phyloP scores from a whole-genome alignment of 2,888 invertebrate genomes.

The Meteorus colon region DNA sequence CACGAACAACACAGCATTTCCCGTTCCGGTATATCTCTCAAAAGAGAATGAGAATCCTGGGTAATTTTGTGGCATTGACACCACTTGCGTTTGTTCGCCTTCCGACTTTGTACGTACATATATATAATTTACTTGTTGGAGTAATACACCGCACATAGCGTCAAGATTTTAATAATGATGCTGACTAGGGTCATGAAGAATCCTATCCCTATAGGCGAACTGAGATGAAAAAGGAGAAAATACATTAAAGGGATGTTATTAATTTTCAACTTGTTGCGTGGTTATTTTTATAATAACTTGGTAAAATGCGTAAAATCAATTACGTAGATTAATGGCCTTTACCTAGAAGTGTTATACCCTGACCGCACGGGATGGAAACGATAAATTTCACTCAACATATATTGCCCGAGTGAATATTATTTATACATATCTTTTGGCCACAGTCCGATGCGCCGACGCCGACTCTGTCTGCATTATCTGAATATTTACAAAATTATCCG shows the following conservation, averaged over 20 bases:
- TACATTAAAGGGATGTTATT: constrained; percentile 24
- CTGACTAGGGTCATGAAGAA: background rate
- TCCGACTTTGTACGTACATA: constrained; percentile 44
- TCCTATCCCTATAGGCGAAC: too few relatives aligned
- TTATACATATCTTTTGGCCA: constrained; percentile 21
- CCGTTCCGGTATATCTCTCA: constrained; percentile 54
- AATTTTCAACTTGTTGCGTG: constrained; percentile 15
- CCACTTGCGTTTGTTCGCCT: constrained; percentile 52
- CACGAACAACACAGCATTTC: constrained; percentile 55
- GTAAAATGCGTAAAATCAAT: constrained; percentile 37
- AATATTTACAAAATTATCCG: constrained; percentile 26
- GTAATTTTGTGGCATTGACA: constrained; percentile 67
- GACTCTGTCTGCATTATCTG: constrained; percentile 25
- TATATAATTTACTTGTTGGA: constrained; percentile 32
- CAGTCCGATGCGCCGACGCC: constrained; percentile 38
- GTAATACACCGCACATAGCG: background rate
- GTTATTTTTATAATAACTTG: constrained; percentile 34
- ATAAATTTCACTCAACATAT: constrained; percentile 34
- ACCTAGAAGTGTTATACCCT: background rate
- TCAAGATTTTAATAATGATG: constrained; percentile 28
- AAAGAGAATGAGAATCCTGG: constrained; percentile 54
- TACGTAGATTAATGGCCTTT: constrained; percentile 39
- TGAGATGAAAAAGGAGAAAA: background rate
- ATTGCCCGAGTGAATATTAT: background rate
- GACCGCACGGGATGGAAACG: constrained; percentile 19